phyloP scores from a whole-genome alignment of 2,888 invertebrate species.

The Artemia sp. region DNA sequence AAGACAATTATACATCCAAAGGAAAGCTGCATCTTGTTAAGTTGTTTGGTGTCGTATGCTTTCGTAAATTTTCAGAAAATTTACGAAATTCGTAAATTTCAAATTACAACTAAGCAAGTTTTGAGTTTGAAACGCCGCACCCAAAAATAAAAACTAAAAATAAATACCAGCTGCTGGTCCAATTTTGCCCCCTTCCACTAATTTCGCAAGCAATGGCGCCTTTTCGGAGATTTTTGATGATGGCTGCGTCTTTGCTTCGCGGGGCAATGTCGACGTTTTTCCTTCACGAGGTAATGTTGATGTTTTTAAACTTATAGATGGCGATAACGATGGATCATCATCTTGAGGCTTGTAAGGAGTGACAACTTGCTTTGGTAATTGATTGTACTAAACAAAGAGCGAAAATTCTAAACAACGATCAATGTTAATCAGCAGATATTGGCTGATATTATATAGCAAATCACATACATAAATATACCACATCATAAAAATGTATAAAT shows the following conservation, averaged over 20 bases:
- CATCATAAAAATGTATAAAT: no score
- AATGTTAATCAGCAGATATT: no score
- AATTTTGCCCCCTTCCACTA: slow-evolving; percentile 26
- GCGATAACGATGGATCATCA: slow-evolving; percentile 35
- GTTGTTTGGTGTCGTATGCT: no score
- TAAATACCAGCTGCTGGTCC: slow-evolving; percentile 27
- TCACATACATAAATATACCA: no score
- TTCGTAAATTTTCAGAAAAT: no score
- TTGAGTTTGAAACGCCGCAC: not conserved
- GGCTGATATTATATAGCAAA: no score
- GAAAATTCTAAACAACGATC: no score
- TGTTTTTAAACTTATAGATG: slow-evolving; percentile 7
- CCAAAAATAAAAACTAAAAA: not conserved
- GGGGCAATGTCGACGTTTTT: slow-evolving; percentile 16
- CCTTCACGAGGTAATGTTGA: slow-evolving; percentile 19
- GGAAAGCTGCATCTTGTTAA: no score
- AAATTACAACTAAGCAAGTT: no score
- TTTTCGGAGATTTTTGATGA: slow-evolving; percentile 32
- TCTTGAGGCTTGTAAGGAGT: slow-evolving; percentile 75
- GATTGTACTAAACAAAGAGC: slow-evolving; percentile 42
- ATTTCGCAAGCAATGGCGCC: slow-evolving; percentile 31
- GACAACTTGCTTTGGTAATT: slow-evolving; percentile 65
- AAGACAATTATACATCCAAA: no score
- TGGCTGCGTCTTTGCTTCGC: slow-evolving; percentile 25
- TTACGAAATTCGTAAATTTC: no score